Evolutionary conservation across 2,797 vertebrate species (phyloP).

Genomic region (Dromococcyx pavoninus): DNA sequence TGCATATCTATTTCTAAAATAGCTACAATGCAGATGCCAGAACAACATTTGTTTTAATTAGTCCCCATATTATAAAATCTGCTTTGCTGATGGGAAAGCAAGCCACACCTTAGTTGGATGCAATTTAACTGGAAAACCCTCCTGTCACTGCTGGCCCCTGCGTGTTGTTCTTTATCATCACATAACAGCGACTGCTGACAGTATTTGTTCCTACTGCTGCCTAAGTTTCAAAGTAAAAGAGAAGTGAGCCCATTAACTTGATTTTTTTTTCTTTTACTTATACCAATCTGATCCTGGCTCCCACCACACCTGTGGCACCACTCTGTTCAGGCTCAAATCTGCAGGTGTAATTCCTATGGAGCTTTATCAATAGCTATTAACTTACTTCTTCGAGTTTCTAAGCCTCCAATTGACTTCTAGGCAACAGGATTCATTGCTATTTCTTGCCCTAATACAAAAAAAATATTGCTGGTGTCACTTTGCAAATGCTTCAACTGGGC

Average conservation of each 20-base stretch:
- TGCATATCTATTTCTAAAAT: background rate
- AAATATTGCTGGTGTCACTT: background rate
- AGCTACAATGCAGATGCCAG: background rate
- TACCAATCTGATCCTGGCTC: background rate
- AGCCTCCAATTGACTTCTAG: background rate
- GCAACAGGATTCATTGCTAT: background rate
- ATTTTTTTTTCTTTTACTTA: background rate
- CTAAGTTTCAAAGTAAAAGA: background rate
- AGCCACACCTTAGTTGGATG: background rate
- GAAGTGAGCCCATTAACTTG: background rate
- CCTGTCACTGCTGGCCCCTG: background rate
- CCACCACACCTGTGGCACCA: background rate
- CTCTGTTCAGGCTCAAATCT: background rate
- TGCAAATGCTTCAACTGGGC: background rate
- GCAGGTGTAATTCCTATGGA: background rate
- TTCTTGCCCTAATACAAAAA: background rate
- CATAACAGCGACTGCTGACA: fast-evolving
- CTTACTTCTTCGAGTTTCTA: background rate
- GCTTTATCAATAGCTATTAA: background rate
- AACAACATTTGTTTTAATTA: background rate
- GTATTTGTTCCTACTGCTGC: background rate
- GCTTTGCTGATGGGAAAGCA: background rate
- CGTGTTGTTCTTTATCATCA: background rate
- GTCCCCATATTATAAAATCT: background rate
- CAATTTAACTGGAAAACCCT: background rate